Percentiles rank a stretch among this genome's conserved stretches.
Evolutionary conservation across 2,113 vertebrate genomes (phyloP).

Genomic region (Serilophus lunatus): DNA sequence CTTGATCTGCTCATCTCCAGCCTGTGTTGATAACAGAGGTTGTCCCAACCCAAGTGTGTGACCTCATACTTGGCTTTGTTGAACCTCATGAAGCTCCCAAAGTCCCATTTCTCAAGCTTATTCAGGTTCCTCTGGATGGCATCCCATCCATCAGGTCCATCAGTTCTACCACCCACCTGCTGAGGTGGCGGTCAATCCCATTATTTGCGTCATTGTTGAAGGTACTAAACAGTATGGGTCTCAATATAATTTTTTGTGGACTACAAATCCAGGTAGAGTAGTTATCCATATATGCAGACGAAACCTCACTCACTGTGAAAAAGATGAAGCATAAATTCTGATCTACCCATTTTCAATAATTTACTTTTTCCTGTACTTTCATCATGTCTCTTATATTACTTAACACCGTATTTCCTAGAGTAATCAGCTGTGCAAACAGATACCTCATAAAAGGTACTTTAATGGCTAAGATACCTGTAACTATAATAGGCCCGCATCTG

Average conservation of each 20-base stretch:
- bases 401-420: background rate
- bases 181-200: rapidly evolving
- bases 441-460: background rate
- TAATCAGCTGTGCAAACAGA: background rate
- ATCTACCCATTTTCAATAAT: background rate
- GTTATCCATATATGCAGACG: too few species aligned
- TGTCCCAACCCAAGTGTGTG: background rate
- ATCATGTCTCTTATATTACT: background rate
- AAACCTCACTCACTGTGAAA: background rate
- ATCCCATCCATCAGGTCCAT: rapidly evolving
- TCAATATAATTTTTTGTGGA: background rate
- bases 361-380: background rate
- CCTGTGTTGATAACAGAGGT: background rate
- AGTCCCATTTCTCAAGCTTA: rapidly evolving
- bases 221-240: background rate
- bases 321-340: background rate
- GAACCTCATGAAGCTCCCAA: background rate
- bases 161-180: background rate
- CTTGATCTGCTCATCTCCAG: background rate
- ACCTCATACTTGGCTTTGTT: background rate
- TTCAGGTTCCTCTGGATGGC: too few species aligned
- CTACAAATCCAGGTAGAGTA: background rate
- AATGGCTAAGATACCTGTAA: background rate
- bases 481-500: background rate
- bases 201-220: background rate